Percentiles rank a stretch among this genome's conserved stretches.
phyloP scores from a whole-genome alignment of 1,140 invertebrate genomes.

The Latrodectus geometricus region DNA sequence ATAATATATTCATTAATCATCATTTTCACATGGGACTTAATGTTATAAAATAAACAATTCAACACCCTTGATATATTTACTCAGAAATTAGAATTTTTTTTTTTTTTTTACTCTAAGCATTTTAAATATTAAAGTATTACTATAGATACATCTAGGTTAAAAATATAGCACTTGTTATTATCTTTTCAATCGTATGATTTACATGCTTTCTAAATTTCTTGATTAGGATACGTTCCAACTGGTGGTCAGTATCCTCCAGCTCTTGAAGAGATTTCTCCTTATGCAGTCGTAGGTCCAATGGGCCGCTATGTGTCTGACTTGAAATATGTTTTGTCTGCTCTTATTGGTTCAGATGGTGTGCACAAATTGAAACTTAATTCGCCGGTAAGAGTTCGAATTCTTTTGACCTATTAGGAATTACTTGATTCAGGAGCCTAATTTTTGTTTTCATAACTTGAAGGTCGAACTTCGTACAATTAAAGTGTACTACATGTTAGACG shows the following conservation, averaged over 20 bases:
- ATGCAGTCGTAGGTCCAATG: slow-evolving; percentile 71
- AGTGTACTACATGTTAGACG: slow-evolving; percentile 88
- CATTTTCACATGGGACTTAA: too few relatives aligned
- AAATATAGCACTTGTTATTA: too few relatives aligned
- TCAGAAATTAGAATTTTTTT: too few relatives aligned
- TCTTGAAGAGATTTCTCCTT: slow-evolving; percentile 39
- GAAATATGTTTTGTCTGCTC: slow-evolving; percentile 66
- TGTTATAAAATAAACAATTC: too few relatives aligned
- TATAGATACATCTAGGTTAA: too few relatives aligned
- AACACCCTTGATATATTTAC: too few relatives aligned
- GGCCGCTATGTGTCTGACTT: slow-evolving; percentile 72
- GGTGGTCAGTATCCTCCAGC: slow-evolving; percentile 58
- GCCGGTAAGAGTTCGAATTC: slow-evolving; percentile 10
- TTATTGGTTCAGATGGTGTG: slow-evolving; percentile 67
- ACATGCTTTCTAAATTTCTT: background rate
- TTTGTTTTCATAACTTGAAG: slow-evolving; percentile 59
- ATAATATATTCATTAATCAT: too few relatives aligned
- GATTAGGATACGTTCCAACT: slow-evolving; percentile 38
- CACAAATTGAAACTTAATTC: slow-evolving; percentile 78
- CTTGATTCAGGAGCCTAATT: background rate
- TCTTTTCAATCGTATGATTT: background rate
- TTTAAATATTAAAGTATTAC: too few relatives aligned
- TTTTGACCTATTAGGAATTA: background rate
- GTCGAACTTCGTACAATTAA: slow-evolving; percentile 79
- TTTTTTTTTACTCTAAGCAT: too few relatives aligned